Evolutionary conservation across 2,113 vertebrate genomes (phyloP).

Genomic region (Cynocephalus volans): DNA sequence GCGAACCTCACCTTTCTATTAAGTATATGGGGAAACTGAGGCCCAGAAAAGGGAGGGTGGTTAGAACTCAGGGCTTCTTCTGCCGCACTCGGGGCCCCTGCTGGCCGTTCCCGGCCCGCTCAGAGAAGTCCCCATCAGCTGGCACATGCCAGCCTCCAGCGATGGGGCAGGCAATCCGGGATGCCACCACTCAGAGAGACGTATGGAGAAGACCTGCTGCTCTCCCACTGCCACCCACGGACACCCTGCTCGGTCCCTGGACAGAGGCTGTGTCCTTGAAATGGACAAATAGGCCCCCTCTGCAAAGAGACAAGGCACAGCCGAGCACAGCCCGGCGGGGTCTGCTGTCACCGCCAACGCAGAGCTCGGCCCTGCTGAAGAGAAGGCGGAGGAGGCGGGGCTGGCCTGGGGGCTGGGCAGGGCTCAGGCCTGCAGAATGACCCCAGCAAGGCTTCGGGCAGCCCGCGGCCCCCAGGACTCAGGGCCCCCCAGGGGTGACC

Average conservation of each 20-base stretch:
- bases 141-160: background rate
- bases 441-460: too few relatives aligned
- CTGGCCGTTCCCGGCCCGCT: background rate
- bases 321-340: background rate
- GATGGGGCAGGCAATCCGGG: too few relatives aligned
- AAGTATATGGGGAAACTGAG: background rate
- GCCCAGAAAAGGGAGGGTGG: background rate
- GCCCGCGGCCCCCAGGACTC: background rate
- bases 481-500: too few relatives aligned
- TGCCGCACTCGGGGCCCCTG: background rate
- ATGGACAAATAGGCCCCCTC: too few relatives aligned
- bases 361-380: too few relatives aligned
- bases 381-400: too few relatives aligned
- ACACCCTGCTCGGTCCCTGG: too few relatives aligned
- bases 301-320: too few relatives aligned
- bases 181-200: background rate
- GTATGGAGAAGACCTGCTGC: background rate
- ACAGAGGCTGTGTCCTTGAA: background rate
- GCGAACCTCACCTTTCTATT: background rate
- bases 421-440: too few relatives aligned
- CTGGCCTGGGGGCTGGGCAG: too few relatives aligned
- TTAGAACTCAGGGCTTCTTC: background rate
- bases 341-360: background rate
- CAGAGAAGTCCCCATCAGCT: background rate
- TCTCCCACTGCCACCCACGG: too few relatives aligned